Evolutionary conservation across 2,113 vertebrate species (phyloP).

Genomic region (Apodemus speciosus): DNA sequence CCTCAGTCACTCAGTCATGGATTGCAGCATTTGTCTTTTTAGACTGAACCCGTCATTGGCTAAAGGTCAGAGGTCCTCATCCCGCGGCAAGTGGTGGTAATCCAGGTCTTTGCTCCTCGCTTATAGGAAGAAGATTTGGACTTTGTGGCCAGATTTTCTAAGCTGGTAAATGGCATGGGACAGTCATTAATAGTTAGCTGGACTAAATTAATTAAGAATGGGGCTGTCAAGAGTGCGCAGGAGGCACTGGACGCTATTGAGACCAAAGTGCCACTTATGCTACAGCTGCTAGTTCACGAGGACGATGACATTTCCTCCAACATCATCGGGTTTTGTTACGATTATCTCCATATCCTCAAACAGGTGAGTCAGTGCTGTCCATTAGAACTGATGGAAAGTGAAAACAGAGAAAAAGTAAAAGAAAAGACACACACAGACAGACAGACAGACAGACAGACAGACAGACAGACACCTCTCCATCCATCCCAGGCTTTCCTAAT

Average conservation of each 20-base stretch:
- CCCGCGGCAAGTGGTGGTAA: slow-evolving; percentile 30
- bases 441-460: too few species aligned
- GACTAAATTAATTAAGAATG: slow-evolving; percentile 93
- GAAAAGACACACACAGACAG: background rate
- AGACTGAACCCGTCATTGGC: background rate
- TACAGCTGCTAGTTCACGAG: slow-evolving; percentile 94
- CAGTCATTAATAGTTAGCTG: slow-evolving; percentile 97
- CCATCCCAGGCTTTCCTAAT: background rate
- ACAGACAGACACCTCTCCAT: background rate
- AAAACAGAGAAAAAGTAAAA: slow-evolving; percentile 32
- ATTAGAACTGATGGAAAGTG: background rate
- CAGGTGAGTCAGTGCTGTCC: slow-evolving; percentile 86
- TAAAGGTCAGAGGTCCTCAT: background rate
- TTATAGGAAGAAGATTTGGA: slow-evolving; percentile 98
- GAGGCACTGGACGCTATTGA: slow-evolving; percentile 93
- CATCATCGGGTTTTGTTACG: slow-evolving; percentile 97
- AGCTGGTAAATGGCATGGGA: slow-evolving; percentile 98
- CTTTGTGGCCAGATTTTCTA: slow-evolving; percentile 98
- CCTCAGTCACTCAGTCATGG: fast-evolving
- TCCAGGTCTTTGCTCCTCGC: background rate
- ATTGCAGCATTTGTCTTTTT: background rate
- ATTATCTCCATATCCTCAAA: slow-evolving; percentile 98
- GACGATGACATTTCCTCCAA: slow-evolving; percentile 99
- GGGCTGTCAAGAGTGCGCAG: slow-evolving; percentile 90
- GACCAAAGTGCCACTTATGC: slow-evolving; percentile 94